Evolutionary conservation across 2,113 vertebrate genomes (phyloP).

Genomic region (Engystomops pustulosus): DNA sequence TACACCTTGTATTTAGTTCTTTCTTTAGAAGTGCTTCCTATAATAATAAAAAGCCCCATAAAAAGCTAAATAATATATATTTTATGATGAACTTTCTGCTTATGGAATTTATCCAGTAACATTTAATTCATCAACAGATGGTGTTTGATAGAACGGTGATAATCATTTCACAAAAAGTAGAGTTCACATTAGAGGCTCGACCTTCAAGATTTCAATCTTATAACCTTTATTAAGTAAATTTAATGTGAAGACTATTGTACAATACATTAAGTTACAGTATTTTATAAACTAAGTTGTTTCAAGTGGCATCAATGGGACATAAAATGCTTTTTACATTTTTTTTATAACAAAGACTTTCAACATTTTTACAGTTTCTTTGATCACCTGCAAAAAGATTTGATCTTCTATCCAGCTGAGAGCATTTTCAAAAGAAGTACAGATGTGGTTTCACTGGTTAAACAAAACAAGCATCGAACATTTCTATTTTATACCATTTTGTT

Average conservation of each 20-base stretch:
- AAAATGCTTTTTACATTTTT: conserved; percentile 34
- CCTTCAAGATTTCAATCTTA: conserved; percentile 16
- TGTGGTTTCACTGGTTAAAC: conserved; percentile 21
- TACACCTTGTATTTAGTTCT: no score
- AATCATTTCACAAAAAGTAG: background rate
- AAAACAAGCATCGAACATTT: conserved; percentile 29
- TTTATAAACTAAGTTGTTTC: background rate
- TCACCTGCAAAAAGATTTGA: conserved; percentile 55
- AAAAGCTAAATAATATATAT: conserved; percentile 9
- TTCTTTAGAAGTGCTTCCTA: no score
- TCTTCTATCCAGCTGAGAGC: conserved; percentile 45
- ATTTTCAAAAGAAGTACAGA: conserved; percentile 48
- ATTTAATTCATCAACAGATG: conserved; percentile 49
- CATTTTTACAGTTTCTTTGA: conserved; percentile 42
- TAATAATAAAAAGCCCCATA: background rate
- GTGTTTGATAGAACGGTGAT: conserved; percentile 30
- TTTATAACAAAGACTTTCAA: conserved; percentile 40
- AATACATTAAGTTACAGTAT: conserved; percentile 7
- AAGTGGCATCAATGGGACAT: conserved; percentile 23
- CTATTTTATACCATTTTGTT: conserved; percentile 22
- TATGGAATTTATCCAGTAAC: conserved; percentile 26
- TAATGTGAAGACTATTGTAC: background rate
- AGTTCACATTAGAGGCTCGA: conserved; percentile 22
- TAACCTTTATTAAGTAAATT: background rate
- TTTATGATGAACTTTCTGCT: background rate